phyloP scores from a whole-genome alignment of 2,888 invertebrate species.

The Ariolimax columbianus region DNA sequence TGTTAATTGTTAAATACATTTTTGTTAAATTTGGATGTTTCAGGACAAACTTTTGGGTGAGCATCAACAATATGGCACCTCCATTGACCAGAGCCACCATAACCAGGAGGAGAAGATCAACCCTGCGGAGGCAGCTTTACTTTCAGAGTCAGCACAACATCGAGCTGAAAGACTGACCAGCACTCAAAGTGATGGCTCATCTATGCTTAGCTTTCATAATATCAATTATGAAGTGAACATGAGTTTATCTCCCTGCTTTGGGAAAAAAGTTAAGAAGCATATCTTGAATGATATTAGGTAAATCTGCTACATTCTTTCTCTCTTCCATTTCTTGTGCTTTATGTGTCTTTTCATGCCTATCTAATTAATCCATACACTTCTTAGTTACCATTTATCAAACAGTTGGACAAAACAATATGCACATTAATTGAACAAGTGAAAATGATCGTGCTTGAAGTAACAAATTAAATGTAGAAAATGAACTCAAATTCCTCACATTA shows the following conservation, averaged over 20 bases:
- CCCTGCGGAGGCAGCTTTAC: background rate
- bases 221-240: constrained; percentile 70
- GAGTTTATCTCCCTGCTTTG: constrained; percentile 66
- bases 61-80: constrained; percentile 2
- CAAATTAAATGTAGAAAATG: no score
- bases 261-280: constrained; percentile 61
- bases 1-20: background rate
- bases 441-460: no score
- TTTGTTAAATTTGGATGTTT: background rate
- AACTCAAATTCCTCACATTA: no score
- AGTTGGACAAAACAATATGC: no score
- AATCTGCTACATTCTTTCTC: constrained; percentile 51
- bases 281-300: constrained; percentile 73
- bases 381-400: no score
- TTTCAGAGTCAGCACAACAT: constrained; percentile 8
- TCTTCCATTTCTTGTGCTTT: background rate
- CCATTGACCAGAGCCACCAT: background rate
- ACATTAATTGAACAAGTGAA: no score
- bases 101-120: background rate
- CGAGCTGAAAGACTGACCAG: constrained; percentile 38
- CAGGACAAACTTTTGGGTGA: constrained; percentile 16
- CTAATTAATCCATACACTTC: no score
- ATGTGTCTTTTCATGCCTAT: no score
- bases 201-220: constrained; percentile 60
- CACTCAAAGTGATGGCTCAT: constrained; percentile 12